These are phyloP conservation scores for Coelogynopora nodosa DNA, from an alignment of 2,888 invertebrate species.

Conservation along the genomic window DNA sequence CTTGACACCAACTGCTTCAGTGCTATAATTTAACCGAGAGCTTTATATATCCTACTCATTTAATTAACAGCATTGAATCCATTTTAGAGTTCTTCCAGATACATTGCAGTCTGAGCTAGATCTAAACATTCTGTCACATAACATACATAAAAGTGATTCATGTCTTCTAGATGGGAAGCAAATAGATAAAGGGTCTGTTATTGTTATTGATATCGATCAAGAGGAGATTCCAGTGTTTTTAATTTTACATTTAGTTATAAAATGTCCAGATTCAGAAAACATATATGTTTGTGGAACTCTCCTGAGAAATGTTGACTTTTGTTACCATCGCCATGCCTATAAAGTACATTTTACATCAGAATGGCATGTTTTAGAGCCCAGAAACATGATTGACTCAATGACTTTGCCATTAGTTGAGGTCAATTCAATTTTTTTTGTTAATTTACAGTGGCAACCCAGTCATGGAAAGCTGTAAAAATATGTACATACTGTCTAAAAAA, in stretches of 20 bases:
- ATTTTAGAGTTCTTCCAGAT: too few species aligned
- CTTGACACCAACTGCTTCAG: neutral
- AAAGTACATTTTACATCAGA: too few species aligned
- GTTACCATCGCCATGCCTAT: too few species aligned
- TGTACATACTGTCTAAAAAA: too few species aligned
- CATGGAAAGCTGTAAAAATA: too few species aligned
- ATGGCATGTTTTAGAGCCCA: too few species aligned
- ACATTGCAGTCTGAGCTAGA: neutral
- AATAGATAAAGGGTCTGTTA: neutral
- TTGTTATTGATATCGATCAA: neutral
- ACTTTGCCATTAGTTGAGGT: too few species aligned
- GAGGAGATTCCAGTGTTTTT: neutral
- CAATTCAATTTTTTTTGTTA: too few species aligned
- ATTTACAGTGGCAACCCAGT: too few species aligned
- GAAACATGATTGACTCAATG: too few species aligned
- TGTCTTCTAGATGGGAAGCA: neutral
- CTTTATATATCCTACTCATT: neutral
- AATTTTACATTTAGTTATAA: neutral
- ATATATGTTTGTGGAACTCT: neutral
- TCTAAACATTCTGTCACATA: neutral
- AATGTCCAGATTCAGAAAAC: neutral
- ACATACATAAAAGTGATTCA: neutral
- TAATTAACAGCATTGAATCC: neutral
- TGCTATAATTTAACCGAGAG: neutral
- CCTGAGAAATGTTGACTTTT: too few species aligned